phyloP scores from a whole-genome alignment of 2,888 invertebrate genomes.

The Odontocerum albicorne region DNA sequence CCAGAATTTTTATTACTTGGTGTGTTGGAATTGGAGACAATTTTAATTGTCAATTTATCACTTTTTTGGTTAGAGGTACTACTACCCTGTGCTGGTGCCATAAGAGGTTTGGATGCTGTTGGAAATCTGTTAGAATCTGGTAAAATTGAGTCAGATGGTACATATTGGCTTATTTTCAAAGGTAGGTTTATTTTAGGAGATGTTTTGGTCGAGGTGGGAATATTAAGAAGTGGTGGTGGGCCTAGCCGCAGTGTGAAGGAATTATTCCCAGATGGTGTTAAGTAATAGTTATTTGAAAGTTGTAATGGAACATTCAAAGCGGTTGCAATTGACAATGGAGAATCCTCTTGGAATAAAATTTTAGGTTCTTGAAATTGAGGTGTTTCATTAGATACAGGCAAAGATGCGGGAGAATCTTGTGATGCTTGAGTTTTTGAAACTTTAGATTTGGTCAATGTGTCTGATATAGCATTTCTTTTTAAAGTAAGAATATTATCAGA shows the following conservation, averaged over 20 bases:
- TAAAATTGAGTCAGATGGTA: neutral
- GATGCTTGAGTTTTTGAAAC: neutral
- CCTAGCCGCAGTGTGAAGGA: constrained; percentile 19
- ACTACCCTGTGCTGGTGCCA: too few relatives aligned
- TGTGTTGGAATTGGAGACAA: too few relatives aligned
- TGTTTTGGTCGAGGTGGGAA: neutral
- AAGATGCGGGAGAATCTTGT: neutral
- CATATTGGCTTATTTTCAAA: neutral
- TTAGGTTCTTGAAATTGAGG: too few relatives aligned
- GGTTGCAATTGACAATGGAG: neutral
- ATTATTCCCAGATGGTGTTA: constrained; percentile 24
- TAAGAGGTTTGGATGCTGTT: neutral
- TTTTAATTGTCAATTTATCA: too few relatives aligned
- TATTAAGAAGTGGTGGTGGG: neutral
- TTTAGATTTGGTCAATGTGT: too few relatives aligned
- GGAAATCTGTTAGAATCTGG: neutral
- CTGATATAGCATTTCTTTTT: neutral
- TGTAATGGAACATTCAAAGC: neutral
- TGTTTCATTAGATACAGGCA: neutral
- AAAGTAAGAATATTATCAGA: constrained; percentile 33
- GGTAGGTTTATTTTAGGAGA: neutral
- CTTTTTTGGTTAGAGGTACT: too few relatives aligned
- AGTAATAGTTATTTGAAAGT: constrained; percentile 13
- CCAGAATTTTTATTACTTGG: too few relatives aligned
- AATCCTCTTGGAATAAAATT: too few relatives aligned